Conservation (phyloP, 2,888 invertebrate genomes). For the Campoplex capitator region DNA sequence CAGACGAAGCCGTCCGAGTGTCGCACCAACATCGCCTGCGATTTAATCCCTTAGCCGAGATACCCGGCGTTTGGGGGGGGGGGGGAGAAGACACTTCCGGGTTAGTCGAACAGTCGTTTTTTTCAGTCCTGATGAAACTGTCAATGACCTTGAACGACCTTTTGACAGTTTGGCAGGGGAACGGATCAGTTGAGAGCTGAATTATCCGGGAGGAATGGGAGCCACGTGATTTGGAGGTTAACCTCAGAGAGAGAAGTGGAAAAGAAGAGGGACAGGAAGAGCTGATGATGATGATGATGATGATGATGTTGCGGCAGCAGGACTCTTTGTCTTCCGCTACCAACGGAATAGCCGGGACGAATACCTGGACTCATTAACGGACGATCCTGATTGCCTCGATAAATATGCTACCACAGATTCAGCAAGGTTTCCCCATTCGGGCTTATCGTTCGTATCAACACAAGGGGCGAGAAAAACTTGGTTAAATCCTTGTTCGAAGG, state of each 20-base stretch:
- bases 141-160: slow-evolving; percentile 1
- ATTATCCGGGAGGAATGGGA: background rate
- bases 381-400: background rate
- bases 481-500: background rate
- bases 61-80: slow-evolving; percentile 13
- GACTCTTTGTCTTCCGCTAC: slow-evolving; percentile 6
- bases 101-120: background rate
- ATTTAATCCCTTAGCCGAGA: slow-evolving; percentile 49
- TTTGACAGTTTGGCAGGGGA: background rate
- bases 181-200: background rate
- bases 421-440: background rate
- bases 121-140: background rate
- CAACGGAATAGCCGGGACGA: background rate
- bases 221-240: background rate
- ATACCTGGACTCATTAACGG: background rate
- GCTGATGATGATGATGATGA: background rate
- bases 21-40: slow-evolving; percentile 79
- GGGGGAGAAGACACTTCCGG: background rate
- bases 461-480: background rate
- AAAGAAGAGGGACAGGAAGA: background rate
- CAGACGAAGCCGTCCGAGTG: slow-evolving; percentile 72
- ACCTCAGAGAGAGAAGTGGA: background rate
- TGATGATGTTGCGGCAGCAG: background rate
- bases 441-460: background rate
- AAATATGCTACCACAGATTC: background rate